A percentile compares a stretch with the other conserved stretches of the same genome.
Evolutionary conservation across 1,140 invertebrate genomes (phyloP).

Genomic region (Amphibalanus amphitrite): DNA sequence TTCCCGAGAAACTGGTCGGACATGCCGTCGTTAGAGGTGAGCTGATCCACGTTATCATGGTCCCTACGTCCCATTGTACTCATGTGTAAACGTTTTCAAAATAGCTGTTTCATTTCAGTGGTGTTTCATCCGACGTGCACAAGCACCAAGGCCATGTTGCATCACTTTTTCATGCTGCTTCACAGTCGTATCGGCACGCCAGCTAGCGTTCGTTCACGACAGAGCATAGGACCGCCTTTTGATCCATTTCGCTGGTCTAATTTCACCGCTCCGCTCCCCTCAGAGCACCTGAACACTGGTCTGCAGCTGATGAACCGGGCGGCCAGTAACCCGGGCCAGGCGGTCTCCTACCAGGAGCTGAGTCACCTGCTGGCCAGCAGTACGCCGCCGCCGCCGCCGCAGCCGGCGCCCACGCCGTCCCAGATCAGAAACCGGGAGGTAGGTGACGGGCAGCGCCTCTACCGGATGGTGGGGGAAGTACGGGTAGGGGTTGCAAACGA

Average conservation of each 20-base stretch:
- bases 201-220: too few species aligned
- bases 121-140: too few species aligned
- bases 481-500: too few species aligned
- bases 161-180: too few species aligned
- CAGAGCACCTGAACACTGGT: conserved; percentile 65
- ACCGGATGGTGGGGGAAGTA: not conserved
- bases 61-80: too few species aligned
- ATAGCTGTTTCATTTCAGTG: too few species aligned
- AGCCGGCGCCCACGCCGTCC: not conserved
- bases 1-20: conserved; percentile 44
- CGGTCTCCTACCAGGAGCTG: conserved; percentile 36
- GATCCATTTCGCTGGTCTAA: too few species aligned
- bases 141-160: too few species aligned
- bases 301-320: conserved; percentile 80
- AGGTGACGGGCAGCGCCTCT: not conserved
- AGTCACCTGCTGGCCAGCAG: conserved; percentile 35
- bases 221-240: too few species aligned
- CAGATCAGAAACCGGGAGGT: not conserved
- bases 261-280: conserved; percentile 17
- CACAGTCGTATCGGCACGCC: too few species aligned
- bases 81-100: too few species aligned
- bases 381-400: not conserved
- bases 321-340: conserved; percentile 33
- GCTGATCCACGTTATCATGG: too few species aligned
- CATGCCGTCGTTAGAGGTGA: conserved; percentile 47